Base-by-base conservation (phyloP, 2,797 vertebrate genomes). In the Corythornis leucogaster region DNA sequence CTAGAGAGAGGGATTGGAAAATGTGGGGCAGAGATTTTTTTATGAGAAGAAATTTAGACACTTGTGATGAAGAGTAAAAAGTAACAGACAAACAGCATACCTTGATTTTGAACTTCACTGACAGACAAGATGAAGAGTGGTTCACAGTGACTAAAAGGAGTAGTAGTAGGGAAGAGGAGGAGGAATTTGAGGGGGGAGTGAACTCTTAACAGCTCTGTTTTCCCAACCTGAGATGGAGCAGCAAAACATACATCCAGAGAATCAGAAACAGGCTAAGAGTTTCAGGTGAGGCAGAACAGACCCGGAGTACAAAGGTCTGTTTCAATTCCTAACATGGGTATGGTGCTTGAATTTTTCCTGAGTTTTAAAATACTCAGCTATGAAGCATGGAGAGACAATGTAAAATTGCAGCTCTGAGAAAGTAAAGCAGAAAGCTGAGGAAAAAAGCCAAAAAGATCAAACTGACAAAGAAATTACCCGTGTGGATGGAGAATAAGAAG, bases 41-140 rank as follows among this genome's bases (percentile, higher is more conserved):
- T 75, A 53, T 61, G 11, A 57, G 62, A 89, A 64, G 33, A 87
- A 67, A 68, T 80, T 74, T 83, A 80, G 81, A 69, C 16, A 22
- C 22, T 92, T 88, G 64, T 43, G 77, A 67, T 26, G 92, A 90
- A 63, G 24, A 89, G 38, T 75, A n/a, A 80, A 51, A 92, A 93
- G 58, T 80, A 73, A 55, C 21, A 79, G 68, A 54, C 63, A 75
- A 87, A n/a, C 59, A 70, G 50, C n/a, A 51, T 73, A 62, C 18
- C 40, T 87, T 90, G 57, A 81, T 88, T 92, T 80, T 81, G 75
- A 81, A 89, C n/a, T 92, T 92, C 38, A 40, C 26, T 87, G 78
- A 46, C 64, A 80, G 61, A 50, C 20, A 57, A 74, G 76, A 85
- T 92, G 48, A 77, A 64, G 64, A 64, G 24, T 46, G 14, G 50